Percentiles rank a stretch among this genome's conserved stretches.
phyloP scores from a whole-genome alignment of 2,113 vertebrate genomes.

The Tiliqua scincoides region DNA sequence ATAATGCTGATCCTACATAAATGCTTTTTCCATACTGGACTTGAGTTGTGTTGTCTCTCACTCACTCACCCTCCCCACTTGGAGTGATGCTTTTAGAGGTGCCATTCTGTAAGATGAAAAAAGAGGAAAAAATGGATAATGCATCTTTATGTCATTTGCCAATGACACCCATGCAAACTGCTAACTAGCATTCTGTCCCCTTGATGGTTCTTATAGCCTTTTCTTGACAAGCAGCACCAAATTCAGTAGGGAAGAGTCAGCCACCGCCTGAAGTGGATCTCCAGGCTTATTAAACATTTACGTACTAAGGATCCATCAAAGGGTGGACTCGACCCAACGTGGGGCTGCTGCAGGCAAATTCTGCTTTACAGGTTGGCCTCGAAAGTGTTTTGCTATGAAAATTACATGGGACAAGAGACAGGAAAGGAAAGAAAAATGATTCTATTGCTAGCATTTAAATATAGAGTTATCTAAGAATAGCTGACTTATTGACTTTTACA shows the following conservation, averaged over 20 bases:
- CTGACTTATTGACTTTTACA: conserved; percentile 55
- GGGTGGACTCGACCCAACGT: conserved; percentile 60
- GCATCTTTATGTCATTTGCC: conserved; percentile 62
- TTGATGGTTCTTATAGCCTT: conserved; percentile 60
- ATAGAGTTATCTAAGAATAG: conserved; percentile 56
- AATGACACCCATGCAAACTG: conserved; percentile 68
- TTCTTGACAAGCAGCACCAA: conserved; percentile 64
- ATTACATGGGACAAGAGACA: conserved; percentile 38
- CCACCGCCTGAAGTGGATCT: conserved; percentile 64
- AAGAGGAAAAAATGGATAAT: conserved; percentile 44
- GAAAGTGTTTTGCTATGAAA: conserved; percentile 53
- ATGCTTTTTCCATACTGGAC: conserved; percentile 43
- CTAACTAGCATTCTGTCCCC: conserved; percentile 44
- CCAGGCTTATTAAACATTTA: conserved; percentile 76
- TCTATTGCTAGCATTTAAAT: conserved; percentile 66
- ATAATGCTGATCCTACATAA: conserved; percentile 42
- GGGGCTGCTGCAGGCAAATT: conserved; percentile 64
- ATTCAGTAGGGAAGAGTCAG: conserved; percentile 67
- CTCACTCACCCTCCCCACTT: conserved; percentile 52
- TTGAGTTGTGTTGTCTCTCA: conserved; percentile 47
- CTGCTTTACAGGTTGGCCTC: conserved; percentile 59
- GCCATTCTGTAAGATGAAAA: conserved; percentile 62
- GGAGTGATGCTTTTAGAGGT: conserved; percentile 61
- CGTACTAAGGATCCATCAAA: conserved; percentile 73
- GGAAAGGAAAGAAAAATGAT: conserved; percentile 49